phyloP scores from a whole-genome alignment of 2,113 vertebrate species.

The Seriola aureovittata region DNA sequence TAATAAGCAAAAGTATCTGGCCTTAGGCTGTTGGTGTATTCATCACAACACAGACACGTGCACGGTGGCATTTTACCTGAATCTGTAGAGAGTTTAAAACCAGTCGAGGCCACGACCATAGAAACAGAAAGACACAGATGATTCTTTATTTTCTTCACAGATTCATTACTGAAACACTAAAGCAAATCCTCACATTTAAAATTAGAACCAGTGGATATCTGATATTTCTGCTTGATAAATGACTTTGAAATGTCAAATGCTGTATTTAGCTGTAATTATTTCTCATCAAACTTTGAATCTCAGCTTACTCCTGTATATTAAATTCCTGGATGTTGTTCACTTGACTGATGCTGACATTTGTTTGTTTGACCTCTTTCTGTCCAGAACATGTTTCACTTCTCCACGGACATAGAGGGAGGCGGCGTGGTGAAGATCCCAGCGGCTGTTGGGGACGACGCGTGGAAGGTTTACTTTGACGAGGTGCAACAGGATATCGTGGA shows the following conservation, averaged over 20 bases:
- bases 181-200: no score
- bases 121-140: neutral
- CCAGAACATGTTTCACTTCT: slow-evolving; percentile 94
- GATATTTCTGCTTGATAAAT: no score
- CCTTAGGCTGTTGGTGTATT: neutral
- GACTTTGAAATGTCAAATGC: no score
- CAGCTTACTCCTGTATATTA: no score
- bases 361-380: slow-evolving; percentile 14
- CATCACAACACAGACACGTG: neutral
- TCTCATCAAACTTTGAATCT: no score
- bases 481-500: slow-evolving; percentile 95
- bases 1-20: neutral
- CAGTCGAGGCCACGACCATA: neutral
- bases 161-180: neutral
- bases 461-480: slow-evolving; percentile 98
- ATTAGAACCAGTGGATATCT: no score
- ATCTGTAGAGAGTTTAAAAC: neutral
- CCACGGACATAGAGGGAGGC: slow-evolving; percentile 91
- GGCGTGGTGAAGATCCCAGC: slow-evolving; percentile 91
- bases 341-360: neutral
- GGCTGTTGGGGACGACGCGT: slow-evolving; percentile 93
- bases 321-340: neutral
- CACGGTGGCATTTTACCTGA: neutral
- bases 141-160: neutral
- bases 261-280: no score